Evolutionary conservation across 2,888 invertebrate species (phyloP), one percentile per base, ranked within the genome.

Genomic region (Allacma fusca): DNA sequence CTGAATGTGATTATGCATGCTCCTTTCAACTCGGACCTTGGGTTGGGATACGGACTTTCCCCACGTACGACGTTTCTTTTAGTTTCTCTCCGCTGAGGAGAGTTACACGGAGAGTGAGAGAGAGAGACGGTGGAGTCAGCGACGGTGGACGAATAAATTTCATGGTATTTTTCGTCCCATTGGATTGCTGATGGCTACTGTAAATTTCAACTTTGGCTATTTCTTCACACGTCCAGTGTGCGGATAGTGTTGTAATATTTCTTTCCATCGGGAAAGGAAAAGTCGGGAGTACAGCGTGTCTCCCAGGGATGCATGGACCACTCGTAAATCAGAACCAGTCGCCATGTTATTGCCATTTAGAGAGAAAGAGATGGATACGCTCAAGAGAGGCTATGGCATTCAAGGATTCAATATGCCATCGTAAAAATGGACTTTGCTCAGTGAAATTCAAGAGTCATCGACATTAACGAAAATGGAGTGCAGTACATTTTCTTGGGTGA

Each of bases 381-480:
- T 82, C 80, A 83, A 80, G 83, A 78, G 79, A 79, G 75, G 82
- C 77, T 83, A 82, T 83, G 83, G 83, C 78, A 82, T 83, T 84
- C 83, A 83, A 82, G 82, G 82, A 84, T 85, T 85, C 84, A 85
- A 85, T 85, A 84, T 82, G 83, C 83, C 83, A 79, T 84, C 84
- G 84, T 84, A 84, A 85, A 82, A 85, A 85, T 84, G 84, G 85
- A 85, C 84, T 84, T 84, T 84, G 81, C 81, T 84, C 82, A 84
- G 83, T 83, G 81, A 85, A 85, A 85, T 85, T 85, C 84, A 85
- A 81, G 84, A 85, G 85, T 85, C 85, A 83, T 84, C 83, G 84
- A 84, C 84, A 85, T 85, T 85, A 85, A 83, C 81, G 82, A 83
- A 82, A 85, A 85, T 85, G 84, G 85, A 80, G 81, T 81, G 83